These are phyloP conservation scores for Columbina picui DNA, from an alignment of 2,113 vertebrate genomes.

Conservation along the genomic window DNA sequence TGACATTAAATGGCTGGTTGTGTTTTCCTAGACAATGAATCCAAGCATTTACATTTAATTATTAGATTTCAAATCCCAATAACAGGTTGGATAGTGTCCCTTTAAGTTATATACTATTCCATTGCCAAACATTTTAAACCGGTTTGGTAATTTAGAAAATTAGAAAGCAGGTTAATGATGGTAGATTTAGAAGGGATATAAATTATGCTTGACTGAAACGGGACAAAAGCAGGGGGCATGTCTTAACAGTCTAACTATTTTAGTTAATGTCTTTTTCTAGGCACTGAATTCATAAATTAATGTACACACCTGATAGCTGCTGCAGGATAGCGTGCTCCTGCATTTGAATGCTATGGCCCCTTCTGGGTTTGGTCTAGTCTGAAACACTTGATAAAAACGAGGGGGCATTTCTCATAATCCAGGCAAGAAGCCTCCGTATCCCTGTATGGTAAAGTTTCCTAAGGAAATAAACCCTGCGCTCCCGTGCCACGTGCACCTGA, in stretches of 20 bases:
- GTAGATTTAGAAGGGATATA: background rate
- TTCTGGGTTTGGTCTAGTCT: background rate
- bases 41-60: constrained; percentile 57
- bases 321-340: background rate
- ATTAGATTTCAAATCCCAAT: constrained; percentile 52
- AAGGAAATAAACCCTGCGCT: background rate
- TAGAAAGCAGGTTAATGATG: background rate
- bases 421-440: background rate
- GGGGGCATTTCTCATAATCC: background rate
- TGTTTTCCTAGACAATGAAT: constrained; percentile 67
- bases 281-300: background rate
- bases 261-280: constrained; percentile 9
- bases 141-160: background rate
- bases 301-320: background rate
- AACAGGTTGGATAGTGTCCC: background rate
- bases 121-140: constrained; percentile 1
- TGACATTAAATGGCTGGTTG: background rate
- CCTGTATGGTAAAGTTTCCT: background rate
- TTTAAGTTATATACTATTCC: background rate
- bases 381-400: background rate
- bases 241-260: background rate
- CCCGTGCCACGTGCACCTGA: background rate
- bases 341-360: background rate
- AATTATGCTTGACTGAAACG: background rate
- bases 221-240: background rate